Evolutionary conservation across 2,888 invertebrate genomes (phyloP).

Genomic region (Coenonympha arcania): DNA sequence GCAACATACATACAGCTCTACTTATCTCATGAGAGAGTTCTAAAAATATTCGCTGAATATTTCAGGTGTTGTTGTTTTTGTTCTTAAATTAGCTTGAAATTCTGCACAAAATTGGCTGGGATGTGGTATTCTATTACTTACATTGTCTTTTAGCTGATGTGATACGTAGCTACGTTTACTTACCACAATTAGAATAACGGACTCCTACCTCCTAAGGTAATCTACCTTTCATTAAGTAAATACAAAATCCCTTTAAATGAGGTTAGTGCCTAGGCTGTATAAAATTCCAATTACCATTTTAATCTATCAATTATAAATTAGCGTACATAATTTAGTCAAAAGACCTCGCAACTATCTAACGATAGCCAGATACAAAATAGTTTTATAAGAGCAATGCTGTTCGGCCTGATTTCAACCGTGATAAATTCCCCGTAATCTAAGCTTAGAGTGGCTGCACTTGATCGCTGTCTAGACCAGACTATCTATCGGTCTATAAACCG

Average conservation of each 20-base stretch:
- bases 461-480: conserved; percentile 48
- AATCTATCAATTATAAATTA: background rate
- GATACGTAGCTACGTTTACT: too few relatives aligned
- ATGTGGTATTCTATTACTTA: too few relatives aligned
- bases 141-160: too few relatives aligned
- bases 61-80: too few relatives aligned
- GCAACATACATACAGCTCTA: too few relatives aligned
- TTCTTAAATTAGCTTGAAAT: too few relatives aligned
- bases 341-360: conserved; percentile 9
- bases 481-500: conserved; percentile 45
- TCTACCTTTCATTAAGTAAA: background rate
- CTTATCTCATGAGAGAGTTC: too few relatives aligned
- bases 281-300: background rate
- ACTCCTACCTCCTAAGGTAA: background rate
- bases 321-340: conserved; percentile 6
- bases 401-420: conserved; percentile 30
- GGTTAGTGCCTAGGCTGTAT: background rate
- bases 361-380: conserved; percentile 16
- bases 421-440: conserved; percentile 50
- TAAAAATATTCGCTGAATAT: too few relatives aligned
- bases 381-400: conserved; percentile 21
- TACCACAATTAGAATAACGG: too few relatives aligned
- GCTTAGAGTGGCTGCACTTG: conserved; percentile 45
- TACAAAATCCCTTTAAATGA: too few relatives aligned
- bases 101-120: too few relatives aligned